Percentiles rank a stretch among this genome's conserved stretches.
Evolutionary conservation across 2,113 vertebrate genomes (phyloP).

Genomic region (Alexandromys fortis): DNA sequence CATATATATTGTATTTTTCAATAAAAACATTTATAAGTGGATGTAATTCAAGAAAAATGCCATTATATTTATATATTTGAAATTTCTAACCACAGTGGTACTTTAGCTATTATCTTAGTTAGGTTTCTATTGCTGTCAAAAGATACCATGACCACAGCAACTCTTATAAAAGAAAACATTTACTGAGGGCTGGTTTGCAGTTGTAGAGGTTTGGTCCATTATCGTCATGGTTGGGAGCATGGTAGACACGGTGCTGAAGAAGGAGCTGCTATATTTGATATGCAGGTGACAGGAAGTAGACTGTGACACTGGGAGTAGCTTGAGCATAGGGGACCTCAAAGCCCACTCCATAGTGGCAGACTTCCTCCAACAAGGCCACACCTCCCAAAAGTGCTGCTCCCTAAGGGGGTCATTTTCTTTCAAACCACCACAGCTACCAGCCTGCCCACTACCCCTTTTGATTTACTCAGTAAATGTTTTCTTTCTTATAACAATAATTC

Average conservation of each 20-base stretch:
- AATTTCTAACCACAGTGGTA: background rate
- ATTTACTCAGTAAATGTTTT: background rate
- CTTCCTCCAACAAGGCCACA: background rate
- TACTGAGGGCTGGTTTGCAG: background rate
- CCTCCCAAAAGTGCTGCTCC: background rate
- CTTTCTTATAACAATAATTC: background rate
- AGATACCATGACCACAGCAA: background rate
- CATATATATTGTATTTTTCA: slow-evolving; percentile 31
- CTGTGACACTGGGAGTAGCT: background rate
- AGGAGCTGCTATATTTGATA: background rate
- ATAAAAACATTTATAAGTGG: slow-evolving; percentile 43
- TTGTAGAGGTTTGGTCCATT: background rate
- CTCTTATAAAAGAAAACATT: background rate
- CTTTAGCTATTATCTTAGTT: background rate
- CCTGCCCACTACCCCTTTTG: background rate
- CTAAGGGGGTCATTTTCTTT: background rate
- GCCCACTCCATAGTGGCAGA: background rate
- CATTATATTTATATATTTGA: background rate
- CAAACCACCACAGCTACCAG: background rate
- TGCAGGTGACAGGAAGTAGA: background rate
- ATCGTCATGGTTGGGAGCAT: background rate
- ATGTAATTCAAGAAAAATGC: slow-evolving; percentile 32
- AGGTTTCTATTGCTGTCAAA: background rate
- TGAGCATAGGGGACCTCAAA: background rate
- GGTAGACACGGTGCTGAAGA: background rate